Evolutionary conservation across 2,888 invertebrate species (phyloP), one percentile per base, ranked within the genome.

Genomic region (Oeneis ivallda): DNA sequence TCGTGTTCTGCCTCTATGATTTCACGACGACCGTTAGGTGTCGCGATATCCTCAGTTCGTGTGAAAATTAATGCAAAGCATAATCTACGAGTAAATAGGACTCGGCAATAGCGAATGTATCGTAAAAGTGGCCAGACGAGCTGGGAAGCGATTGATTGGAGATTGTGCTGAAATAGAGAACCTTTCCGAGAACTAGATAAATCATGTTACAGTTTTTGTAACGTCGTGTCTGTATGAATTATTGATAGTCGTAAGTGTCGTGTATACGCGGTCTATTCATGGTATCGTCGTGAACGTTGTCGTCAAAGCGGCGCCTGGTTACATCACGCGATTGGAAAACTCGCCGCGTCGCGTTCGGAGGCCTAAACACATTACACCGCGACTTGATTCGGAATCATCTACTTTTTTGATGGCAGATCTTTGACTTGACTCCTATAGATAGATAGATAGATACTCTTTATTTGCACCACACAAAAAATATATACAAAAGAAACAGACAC

Each of bases 301-400:
- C 87, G 86, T 79, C 85, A 75, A 71, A 65, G 73, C 77, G 89
- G 89, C 90, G 91, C 88, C 89, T 78, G 75, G 79, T 91, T 88
- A 87, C 89, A 87, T 90, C 87, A 91, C 76, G 71, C 78, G 76
- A 84, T 86, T 85, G 86, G 86, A 89, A 89, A 90, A 84, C 84
- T 86, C 78, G 82, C 75, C 80, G 82, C 80, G 83, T 81, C 77
- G 72, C 13, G 11, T 41, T 39, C 41, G 41, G 54, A 54, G 17
- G 39, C 54, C 37, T 54, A 53, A 53, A 34, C n/a, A n/a, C 39
- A 34, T 37, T 54, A 37, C 37, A 37, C 11, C 37, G 15, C 53
- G 9, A 39, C 78, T 76, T 74, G 85, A 86, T 84, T 87, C 70
- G 67, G 76, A 87, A 86, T 74, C 65, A 69, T 65, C 62, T 66